These are phyloP conservation scores for Macroramphosus scolopax DNA, from an alignment of 2,797 vertebrate species.

Conservation along the genomic window DNA sequence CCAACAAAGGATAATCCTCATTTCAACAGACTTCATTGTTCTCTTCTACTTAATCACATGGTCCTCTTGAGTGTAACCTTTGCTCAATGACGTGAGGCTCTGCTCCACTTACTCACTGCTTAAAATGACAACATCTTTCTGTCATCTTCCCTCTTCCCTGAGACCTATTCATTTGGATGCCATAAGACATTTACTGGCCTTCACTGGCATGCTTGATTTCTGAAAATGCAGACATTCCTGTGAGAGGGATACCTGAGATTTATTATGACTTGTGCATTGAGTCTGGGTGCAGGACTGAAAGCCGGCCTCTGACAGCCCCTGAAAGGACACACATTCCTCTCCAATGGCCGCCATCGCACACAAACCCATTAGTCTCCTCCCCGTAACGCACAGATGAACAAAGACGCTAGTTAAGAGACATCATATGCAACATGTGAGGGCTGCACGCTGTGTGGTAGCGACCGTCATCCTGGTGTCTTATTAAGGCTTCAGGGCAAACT, in stretches of 20 bases:
- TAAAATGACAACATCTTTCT: constrained; percentile 23
- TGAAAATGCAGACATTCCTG: constrained; percentile 56
- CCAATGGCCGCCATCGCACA: constrained; percentile 34
- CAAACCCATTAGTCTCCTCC: constrained; percentile 46
- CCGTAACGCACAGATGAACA: constrained; percentile 39
- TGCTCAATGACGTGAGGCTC: constrained; percentile 18
- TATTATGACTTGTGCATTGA: constrained; percentile 60
- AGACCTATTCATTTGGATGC: constrained; percentile 37
- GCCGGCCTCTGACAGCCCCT: constrained; percentile 56
- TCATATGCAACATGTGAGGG: constrained; percentile 34
- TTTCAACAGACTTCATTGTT: constrained; percentile 42
- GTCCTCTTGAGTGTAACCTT: constrained; percentile 26
- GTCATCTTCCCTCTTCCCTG: not conserved
- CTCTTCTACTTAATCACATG: constrained; percentile 19
- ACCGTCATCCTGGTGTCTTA: constrained; percentile 39
- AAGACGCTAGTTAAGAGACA: too few relatives aligned
- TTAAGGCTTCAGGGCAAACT: constrained; percentile 44
- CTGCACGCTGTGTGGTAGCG: constrained; percentile 24
- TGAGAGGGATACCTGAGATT: constrained; percentile 59
- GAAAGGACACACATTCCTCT: constrained; percentile 66
- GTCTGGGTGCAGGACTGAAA: constrained; percentile 37
- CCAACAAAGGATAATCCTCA: constrained; percentile 50
- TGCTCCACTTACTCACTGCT: not conserved
- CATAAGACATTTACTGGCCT: constrained; percentile 14
- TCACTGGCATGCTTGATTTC: too few relatives aligned